These are phyloP conservation scores for Dryas iulia DNA, from an alignment of 1,140 invertebrate genomes.

Conservation along the genomic window DNA sequence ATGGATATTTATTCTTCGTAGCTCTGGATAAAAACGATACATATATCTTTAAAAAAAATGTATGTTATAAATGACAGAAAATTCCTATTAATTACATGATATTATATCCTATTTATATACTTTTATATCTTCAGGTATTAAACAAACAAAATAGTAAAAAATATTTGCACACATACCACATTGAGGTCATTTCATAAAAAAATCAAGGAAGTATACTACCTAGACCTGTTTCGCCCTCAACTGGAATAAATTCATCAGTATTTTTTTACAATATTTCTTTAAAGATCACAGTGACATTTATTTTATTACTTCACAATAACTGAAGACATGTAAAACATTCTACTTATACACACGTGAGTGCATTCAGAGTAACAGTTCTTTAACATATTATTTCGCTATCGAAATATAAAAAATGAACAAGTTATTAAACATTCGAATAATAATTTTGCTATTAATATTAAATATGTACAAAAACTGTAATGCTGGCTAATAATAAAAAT, in stretches of 20 bases:
- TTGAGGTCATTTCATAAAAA: conserved; percentile 48
- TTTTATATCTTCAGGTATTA: background rate
- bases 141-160: conserved; percentile 19
- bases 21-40: too few species aligned
- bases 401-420: background rate
- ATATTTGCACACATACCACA: conserved; percentile 30
- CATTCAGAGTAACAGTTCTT: background rate
- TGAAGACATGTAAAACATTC: background rate
- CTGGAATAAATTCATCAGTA: conserved; percentile 53
- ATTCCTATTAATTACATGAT: too few species aligned
- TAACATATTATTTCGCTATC: too few species aligned
- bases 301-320: conserved; percentile 54
- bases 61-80: too few species aligned
- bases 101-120: background rate
- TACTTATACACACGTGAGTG: background rate
- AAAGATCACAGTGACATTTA: conserved; percentile 75
- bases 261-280: conserved; percentile 45
- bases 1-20: too few species aligned
- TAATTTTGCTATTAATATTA: background rate
- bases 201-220: conserved; percentile 54
- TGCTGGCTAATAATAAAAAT: background rate
- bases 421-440: background rate
- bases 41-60: too few species aligned
- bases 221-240: conserved; percentile 63
- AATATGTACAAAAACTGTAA: conserved; percentile 5